Evolutionary conservation across 2,113 vertebrate genomes (phyloP), one percentile per base, ranked within the genome.

Genomic region (Festucalex cinctus): DNA sequence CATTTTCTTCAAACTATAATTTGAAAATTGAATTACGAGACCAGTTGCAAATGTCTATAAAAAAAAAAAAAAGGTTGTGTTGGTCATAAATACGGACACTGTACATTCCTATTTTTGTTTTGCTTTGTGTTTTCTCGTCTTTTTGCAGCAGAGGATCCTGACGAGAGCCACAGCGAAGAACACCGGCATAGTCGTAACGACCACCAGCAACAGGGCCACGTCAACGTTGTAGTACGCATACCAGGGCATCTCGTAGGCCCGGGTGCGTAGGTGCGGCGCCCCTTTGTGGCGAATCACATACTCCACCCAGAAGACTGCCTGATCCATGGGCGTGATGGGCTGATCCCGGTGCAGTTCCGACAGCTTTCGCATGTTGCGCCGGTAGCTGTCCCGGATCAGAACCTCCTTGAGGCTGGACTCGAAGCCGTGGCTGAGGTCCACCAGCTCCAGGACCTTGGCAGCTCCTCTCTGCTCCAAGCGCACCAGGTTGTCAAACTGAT

Each of bases 201-300:
- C 57, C 51, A 85, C 46, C 9, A 90, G 36, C 0, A 86, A 13
- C 16, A 90, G 19, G n/a, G 88, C 0, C 1, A 90, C 81, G 74
- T 91, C 89, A 51, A 89, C 17, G 54, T 44, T 65, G 74, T 90
- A 66, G 66, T 90, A 91, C 0, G 85, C 68, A 73, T 89, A 90
- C 90, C 90, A 89, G 5, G 80, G 78, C 88, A 91, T 84, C 44
- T 78, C 84, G 69, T 89, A 84, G 35, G 85, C 79, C 26, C 81
- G 65, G 14, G 88, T 89, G 17, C 81, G 81, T 51, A 90, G 77
- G 60, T 90, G 87, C 39, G 67, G 10, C 6, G 89, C 87, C 16
- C 90, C 90, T 74, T 87, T 90, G 49, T 91, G 70, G 10, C 89
- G 85, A 1, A 91, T 89, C 51, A 91, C 88, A 51, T 78, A 89